A percentile compares a stretch with the other conserved stretches of the same genome.
Conservation (phyloP, 2,888 invertebrate genomes). For the Strigamia transsilvanica region DNA sequence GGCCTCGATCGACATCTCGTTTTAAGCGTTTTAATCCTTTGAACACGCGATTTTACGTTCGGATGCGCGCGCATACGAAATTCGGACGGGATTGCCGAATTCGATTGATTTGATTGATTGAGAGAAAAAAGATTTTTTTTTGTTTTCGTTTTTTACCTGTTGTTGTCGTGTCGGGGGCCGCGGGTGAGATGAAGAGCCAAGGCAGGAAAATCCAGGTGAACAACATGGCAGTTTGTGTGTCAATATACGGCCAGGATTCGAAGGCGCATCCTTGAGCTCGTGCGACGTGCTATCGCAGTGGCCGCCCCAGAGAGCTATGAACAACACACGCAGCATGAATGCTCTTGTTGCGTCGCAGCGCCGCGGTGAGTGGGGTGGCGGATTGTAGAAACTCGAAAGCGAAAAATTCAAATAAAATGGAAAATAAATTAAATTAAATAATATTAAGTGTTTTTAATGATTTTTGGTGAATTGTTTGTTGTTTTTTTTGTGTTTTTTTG, state of each 20-base stretch:
- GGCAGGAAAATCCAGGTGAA: constrained; percentile 36
- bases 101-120: no score
- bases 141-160: constrained; percentile 9
- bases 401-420: no score
- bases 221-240: constrained; percentile 18
- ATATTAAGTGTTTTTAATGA: background rate
- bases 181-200: constrained; percentile 9
- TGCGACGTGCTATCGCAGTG: constrained; percentile 38
- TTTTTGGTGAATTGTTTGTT: background rate
- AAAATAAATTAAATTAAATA: no score
- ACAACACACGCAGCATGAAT: constrained; percentile 1
- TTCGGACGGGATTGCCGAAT: background rate
- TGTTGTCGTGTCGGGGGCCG: constrained; percentile 3
- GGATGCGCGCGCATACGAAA: no score
- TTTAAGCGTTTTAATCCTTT: background rate
- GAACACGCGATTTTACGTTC: background rate
- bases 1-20: background rate
- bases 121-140: background rate
- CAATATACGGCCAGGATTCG: constrained; percentile 24
- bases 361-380: background rate
- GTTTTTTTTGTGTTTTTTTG: background rate
- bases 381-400: background rate
- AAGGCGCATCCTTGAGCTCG: constrained; percentile 42
- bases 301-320: constrained; percentile 43
- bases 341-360: background rate